Percentiles rank a stretch among this genome's conserved stretches.
These are phyloP conservation scores for Aspidoscelis tigris DNA, from an alignment of 2,113 vertebrate species.

Conservation along the genomic window DNA sequence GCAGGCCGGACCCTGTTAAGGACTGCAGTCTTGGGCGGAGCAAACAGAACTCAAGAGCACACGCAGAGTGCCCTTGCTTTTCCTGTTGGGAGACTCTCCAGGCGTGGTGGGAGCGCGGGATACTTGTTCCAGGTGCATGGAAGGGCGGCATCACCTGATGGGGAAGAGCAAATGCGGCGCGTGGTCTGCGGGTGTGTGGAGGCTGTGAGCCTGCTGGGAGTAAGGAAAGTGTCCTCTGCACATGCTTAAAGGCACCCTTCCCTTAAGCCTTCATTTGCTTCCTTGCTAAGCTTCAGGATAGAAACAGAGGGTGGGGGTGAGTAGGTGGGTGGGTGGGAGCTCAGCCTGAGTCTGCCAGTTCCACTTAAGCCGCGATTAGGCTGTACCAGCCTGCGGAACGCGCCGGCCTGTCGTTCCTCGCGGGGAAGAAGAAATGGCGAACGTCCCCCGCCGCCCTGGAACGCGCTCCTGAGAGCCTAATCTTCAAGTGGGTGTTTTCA, in stretches of 20 bases:
- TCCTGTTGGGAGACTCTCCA: neutral
- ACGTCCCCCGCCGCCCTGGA: neutral
- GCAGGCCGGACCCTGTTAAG: neutral
- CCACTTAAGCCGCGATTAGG: neutral
- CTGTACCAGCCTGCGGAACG: neutral
- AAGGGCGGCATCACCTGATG: no score
- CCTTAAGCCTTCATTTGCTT: neutral
- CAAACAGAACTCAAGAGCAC: neutral
- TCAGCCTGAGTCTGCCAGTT: neutral
- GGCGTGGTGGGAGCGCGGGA: no score
- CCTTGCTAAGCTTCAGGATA: neutral
- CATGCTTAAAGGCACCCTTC: neutral
- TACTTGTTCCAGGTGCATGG: no score
- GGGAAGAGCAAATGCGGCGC: no score
- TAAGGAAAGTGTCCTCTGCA: neutral
- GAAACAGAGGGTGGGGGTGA: neutral
- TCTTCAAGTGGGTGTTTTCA: slow-evolving; percentile 20
- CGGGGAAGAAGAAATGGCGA: neutral
- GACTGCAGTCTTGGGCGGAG: neutral
- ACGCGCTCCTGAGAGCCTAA: neutral
- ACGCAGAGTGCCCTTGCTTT: neutral
- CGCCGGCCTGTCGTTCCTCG: neutral
- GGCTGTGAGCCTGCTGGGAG: neutral
- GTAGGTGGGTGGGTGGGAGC: no score
- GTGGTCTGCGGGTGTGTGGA: no score